Base-by-base conservation (phyloP, 2,888 invertebrate species). In the Dasypolia templi region DNA sequence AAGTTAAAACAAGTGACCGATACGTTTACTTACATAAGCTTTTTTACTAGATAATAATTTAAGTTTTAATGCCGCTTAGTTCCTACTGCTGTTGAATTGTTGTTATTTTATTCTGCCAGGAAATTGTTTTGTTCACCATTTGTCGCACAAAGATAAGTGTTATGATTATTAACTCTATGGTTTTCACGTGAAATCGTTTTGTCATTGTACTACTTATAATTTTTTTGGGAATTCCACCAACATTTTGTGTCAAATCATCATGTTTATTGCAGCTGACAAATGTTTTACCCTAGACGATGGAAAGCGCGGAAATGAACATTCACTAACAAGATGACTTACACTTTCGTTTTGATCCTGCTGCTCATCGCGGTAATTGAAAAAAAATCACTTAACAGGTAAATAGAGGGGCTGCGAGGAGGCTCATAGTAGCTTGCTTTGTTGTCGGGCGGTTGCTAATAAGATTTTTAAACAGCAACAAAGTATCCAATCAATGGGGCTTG, bases 391-490 rank as follows among this genome's bases (percentile, higher is more conserved):
- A 95, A 89, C 94, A 93, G 93, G 95, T 93, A 94, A 94, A 95
- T 94, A 95, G 93, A 91, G 92, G 82, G 83, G 79, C 76, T 89
- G 88, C 76, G 87, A 87, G 91, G 89, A 90, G 93, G 91, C 90
- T 91, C 91, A 89, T 91, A 89, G 91, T 82, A 59, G 56, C 67
- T 86, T 90, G 91, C 91, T 94, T 95, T 95, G 94, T 95, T 94
- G 94, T 92, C 92, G 92, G 92, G 87, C 90, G 94, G 95, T 95
- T 94, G 94, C 94, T 96, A 95, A 95, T 95, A 95, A 96, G 95
- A 95, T 95, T 96, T 96, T 96, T 96, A 96, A 96, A 95, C 95
- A 95, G 93, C 95, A 94, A 96, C 95, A 95, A 95, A 96, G 95
- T 96, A 95, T 94, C 96, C 95, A 96, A 96, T 96, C 96, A 95